phyloP scores from a whole-genome alignment of 2,888 invertebrate genomes.

The Noctua janthe region DNA sequence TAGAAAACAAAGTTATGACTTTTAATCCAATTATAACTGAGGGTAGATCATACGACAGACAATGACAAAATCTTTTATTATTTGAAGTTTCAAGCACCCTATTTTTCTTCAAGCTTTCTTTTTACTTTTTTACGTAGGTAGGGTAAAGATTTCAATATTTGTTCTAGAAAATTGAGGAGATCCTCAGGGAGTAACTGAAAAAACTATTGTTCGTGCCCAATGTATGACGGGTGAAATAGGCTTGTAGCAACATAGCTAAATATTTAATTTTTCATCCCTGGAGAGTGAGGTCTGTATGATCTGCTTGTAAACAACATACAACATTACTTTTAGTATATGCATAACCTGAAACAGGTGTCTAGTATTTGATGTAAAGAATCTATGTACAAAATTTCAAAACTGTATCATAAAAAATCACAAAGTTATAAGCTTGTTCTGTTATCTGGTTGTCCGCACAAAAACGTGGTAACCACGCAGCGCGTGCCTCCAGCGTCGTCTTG shows the following conservation, averaged over 20 bases:
- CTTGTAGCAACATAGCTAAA: constrained; percentile 22
- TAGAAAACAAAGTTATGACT: no score
- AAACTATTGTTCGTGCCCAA: constrained; percentile 39
- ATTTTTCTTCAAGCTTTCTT: constrained; percentile 2
- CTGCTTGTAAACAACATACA: constrained; percentile 26
- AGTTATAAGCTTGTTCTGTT: no score
- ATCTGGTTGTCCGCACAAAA: no score
- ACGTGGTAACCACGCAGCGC: no score
- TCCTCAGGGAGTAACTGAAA: constrained; percentile 25
- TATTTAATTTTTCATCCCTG: constrained; percentile 57
- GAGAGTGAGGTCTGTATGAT: constrained; percentile 30
- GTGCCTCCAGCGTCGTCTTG: no score
- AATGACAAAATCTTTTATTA: neutral
- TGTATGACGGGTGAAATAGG: constrained; percentile 25
- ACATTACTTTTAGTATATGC: no score
- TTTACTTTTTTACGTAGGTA: neutral
- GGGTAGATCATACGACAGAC: no score
- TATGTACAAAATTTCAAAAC: no score
- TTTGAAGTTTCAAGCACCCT: neutral
- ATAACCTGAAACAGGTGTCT: no score
- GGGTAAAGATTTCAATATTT: constrained; percentile 37
- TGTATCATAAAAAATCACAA: no score
- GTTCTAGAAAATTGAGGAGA: constrained; percentile 37
- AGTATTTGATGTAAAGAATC: no score
- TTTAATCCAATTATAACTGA: no score